Conservation (phyloP, 2,797 vertebrate species). For the Anguilla pacifica region DNA sequence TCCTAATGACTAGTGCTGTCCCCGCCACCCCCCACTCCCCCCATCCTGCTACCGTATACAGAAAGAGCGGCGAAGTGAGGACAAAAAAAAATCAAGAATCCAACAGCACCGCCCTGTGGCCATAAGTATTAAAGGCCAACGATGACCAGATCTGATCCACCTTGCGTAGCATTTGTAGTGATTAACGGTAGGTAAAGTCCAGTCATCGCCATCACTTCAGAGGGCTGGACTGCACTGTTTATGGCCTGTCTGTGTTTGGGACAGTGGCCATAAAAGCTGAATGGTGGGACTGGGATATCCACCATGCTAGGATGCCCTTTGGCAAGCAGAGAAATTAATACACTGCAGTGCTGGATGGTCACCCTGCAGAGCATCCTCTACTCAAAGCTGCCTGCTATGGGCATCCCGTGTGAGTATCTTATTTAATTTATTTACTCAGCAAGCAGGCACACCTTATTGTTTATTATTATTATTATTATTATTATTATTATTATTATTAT, state of each 20-base stretch:
- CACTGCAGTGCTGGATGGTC: slow-evolving; percentile 64
- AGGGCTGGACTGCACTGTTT: neutral
- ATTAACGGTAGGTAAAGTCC: neutral
- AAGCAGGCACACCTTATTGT: no score
- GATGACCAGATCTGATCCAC: neutral
- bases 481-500: no score
- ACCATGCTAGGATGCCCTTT: neutral
- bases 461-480: no score
- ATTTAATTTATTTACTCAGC: neutral
- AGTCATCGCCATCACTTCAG: neutral
- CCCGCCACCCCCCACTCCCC: no score
- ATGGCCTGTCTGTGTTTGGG: neutral
- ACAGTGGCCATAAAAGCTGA: neutral
- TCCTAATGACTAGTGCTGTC: neutral
- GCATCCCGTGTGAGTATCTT: slow-evolving; percentile 68
- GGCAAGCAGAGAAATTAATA: slow-evolving; percentile 43
- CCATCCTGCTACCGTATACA: neutral
- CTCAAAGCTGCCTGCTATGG: slow-evolving; percentile 58
- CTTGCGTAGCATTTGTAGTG: neutral
- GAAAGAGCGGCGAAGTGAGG: neutral
- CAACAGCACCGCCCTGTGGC: neutral
- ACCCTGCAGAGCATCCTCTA: slow-evolving; percentile 65
- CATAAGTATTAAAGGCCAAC: neutral
- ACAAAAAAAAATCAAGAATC: neutral
- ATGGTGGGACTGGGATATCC: neutral